Conservation (phyloP, 2,888 invertebrate genomes). For the Epiblema foenella region DNA sequence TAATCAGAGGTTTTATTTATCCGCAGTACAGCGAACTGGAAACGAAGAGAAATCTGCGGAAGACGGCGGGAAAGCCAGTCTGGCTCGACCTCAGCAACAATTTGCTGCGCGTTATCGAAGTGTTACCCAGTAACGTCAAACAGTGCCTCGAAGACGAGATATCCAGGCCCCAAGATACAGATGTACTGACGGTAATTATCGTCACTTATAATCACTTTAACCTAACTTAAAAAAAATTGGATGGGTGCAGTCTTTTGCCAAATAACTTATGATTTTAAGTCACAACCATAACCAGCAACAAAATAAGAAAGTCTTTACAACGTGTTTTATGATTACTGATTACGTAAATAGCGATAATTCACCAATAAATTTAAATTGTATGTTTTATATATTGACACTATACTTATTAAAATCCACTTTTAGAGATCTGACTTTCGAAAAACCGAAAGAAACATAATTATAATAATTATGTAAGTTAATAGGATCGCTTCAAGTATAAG, state of each 20-base stretch:
- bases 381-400: too few relatives aligned
- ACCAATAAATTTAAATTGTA: too few relatives aligned
- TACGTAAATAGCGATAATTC: neutral
- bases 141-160: slow-evolving; percentile 9
- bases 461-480: too few relatives aligned
- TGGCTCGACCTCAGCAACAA: slow-evolving; percentile 24
- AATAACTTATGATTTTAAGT: neutral
- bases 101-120: slow-evolving; percentile 7
- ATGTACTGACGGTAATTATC: slow-evolving; percentile 15
- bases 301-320: neutral
- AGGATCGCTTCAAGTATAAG: too few relatives aligned
- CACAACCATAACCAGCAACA: too few relatives aligned
- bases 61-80: slow-evolving; percentile 1
- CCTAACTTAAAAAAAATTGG: too few relatives aligned
- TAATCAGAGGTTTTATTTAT: neutral
- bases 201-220: neutral
- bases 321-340: neutral
- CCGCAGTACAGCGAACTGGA: slow-evolving; percentile 20
- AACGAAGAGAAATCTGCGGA: slow-evolving; percentile 21
- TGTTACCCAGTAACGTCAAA: slow-evolving; percentile 10
- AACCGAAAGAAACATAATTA: too few relatives aligned
- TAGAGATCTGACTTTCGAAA: too few relatives aligned
- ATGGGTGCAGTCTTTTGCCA: too few relatives aligned
- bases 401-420: too few relatives aligned
- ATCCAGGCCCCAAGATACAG: neutral